Evolutionary conservation across 1,140 invertebrate genomes (phyloP), one percentile per base, ranked within the genome.

Genomic region (Helicorthomorpha holstii): DNA sequence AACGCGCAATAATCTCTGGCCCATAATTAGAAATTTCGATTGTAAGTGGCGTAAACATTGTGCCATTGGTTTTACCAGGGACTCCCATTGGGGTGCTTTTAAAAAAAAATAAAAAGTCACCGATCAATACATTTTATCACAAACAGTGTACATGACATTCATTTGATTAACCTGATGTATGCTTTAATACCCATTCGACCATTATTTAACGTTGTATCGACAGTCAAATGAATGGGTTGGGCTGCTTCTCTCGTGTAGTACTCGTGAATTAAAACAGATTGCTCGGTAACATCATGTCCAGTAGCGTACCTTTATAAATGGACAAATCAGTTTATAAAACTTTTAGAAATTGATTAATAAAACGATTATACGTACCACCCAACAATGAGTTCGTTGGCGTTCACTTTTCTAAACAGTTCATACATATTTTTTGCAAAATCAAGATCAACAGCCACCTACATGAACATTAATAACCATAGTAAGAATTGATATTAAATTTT

Each of bases 241-340:
- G 2, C 47, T 19, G 60, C 54, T 58, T 63, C 62, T 16, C 62
- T 51, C 7, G 60, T 58, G 34, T 94, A 98, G 70, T 96, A 98
- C 62, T 97, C 92, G 61, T 98, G 92, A 64, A 98, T 96, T 24
- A 95, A 82, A 0, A 90, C 89, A 12, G 91, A 95, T 70, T 96
- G 91, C 62, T 87, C 90, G 1, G 91, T 95, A 2, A 98, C 89
- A 69, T 95, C 90, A 59, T 85, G 82, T 48, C 93, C 92, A 4
- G 91, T 96, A 1, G 91, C 92, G 57, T 67, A 70, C 67, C 67
- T 68, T 51, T 16, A 56, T 57, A 2, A 46, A 46, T 7, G 7
- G 29, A 34, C 29, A 7, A 34, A 34, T 34, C n/a, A n/a, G n/a
- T n/a, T n/a, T n/a, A n/a, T 46, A 46, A 7, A 46, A 46, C 19